Evolutionary conservation across 2,113 vertebrate genomes (phyloP).

Genomic region (Acrocephalus kingi): DNA sequence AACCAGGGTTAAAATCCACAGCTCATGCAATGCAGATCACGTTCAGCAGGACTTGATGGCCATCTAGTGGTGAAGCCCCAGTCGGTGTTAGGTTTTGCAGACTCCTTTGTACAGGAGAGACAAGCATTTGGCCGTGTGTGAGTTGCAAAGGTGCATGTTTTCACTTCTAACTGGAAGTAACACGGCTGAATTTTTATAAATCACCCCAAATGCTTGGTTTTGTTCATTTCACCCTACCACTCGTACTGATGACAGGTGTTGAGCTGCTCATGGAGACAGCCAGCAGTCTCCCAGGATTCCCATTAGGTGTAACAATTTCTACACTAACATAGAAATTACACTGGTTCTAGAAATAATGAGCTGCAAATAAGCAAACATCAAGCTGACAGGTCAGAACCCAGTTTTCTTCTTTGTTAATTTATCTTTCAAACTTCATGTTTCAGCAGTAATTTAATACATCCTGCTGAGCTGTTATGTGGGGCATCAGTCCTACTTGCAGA

Average conservation of each 20-base stretch:
- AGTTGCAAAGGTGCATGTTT: background rate
- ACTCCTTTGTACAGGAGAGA: background rate
- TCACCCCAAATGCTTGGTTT: background rate
- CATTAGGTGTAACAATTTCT: background rate
- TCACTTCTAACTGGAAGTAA: background rate
- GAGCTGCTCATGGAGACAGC: background rate
- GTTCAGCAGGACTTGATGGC: background rate
- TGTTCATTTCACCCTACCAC: background rate
- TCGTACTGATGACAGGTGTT: background rate
- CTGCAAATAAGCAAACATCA: background rate
- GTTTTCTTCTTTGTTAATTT: background rate
- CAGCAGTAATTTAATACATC: background rate
- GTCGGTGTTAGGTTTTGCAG: background rate
- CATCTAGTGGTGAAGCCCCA: conserved; percentile 37
- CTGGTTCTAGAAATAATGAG: background rate
- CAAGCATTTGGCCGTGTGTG: background rate
- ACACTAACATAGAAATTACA: background rate
- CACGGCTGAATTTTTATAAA: background rate
- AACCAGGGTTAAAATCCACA: background rate
- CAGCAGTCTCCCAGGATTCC: background rate
- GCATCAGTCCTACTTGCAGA: background rate
- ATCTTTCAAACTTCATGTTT: background rate
- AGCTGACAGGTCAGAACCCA: background rate
- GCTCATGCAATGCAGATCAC: fast-evolving
- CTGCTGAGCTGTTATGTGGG: background rate